These are phyloP conservation scores for Craterocephalus amniculus DNA, from an alignment of 2,797 vertebrate genomes.

Conservation along the genomic window DNA sequence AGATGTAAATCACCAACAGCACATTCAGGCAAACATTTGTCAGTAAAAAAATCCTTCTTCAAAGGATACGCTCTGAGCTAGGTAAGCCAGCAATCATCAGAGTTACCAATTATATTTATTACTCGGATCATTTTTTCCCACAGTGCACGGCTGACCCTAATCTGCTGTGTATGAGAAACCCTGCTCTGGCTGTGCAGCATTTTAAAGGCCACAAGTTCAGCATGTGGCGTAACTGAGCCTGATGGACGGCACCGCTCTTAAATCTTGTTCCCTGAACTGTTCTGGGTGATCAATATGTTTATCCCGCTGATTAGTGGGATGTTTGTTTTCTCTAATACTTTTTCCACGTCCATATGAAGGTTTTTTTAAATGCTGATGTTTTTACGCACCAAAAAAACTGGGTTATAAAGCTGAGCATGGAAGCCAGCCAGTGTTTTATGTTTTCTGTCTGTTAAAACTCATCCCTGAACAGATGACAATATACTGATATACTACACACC, in stretches of 20 bases:
- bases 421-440: too few species aligned
- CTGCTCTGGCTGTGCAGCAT: conserved; percentile 35
- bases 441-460: background rate
- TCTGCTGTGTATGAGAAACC: conserved; percentile 59
- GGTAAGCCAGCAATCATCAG: conserved; percentile 29
- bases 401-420: too few species aligned
- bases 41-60: background rate
- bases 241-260: conserved; percentile 39
- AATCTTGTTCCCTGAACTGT: conserved; percentile 33
- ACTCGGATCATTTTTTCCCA: conserved; percentile 12
- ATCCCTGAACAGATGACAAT: background rate
- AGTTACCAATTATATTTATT: background rate
- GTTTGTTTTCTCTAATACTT: background rate
- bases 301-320: conserved; percentile 46
- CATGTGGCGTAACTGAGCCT: conserved; percentile 61
- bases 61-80: conserved; percentile 25
- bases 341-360: background rate
- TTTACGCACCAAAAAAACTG: too few species aligned
- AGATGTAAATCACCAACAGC: background rate
- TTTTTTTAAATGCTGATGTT: background rate
- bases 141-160: conserved; percentile 67
- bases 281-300: conserved; percentile 56
- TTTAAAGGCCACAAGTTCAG: conserved; percentile 55
- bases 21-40: conserved; percentile 3
- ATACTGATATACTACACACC: too few species aligned